phyloP scores from a whole-genome alignment of 2,113 vertebrate species.

The Oryzias javanicus region DNA sequence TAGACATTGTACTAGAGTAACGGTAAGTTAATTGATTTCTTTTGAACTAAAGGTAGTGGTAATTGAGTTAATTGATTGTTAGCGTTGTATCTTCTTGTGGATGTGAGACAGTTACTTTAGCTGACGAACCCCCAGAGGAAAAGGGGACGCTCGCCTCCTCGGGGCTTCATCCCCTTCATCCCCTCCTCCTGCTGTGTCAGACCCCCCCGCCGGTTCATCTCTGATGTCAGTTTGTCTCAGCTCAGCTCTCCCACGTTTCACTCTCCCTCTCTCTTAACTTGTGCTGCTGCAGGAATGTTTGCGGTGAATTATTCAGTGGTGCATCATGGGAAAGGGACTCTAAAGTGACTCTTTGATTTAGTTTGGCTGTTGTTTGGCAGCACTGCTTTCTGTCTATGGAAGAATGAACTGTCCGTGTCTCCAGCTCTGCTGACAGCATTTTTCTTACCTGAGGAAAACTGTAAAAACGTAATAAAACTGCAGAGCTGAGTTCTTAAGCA shows the following conservation, averaged over 20 bases:
- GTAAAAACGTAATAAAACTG: too few relatives aligned
- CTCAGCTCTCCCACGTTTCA: slow-evolving; percentile 15
- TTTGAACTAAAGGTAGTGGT: slow-evolving; percentile 52
- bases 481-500: too few relatives aligned
- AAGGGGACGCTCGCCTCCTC: slow-evolving; percentile 29
- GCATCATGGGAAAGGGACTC: slow-evolving; percentile 5
- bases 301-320: slow-evolving; percentile 27
- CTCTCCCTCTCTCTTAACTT: slow-evolving; percentile 8
- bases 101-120: slow-evolving; percentile 61
- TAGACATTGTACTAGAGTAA: slow-evolving; percentile 55
- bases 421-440: neutral
- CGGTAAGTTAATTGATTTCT: slow-evolving; percentile 39
- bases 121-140: slow-evolving; percentile 52
- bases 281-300: slow-evolving; percentile 4
- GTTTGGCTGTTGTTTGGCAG: neutral
- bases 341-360: neutral
- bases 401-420: neutral
- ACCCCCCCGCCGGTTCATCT: slow-evolving; percentile 23
- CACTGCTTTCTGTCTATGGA: neutral
- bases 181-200: slow-evolving; percentile 19
- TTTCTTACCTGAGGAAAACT: neutral
- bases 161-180: slow-evolving; percentile 14
- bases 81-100: slow-evolving; percentile 55
- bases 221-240: slow-evolving; percentile 41
- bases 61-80: slow-evolving; percentile 53